phyloP scores from a whole-genome alignment of 2,888 invertebrate species.

The Hyposoter didymator region DNA sequence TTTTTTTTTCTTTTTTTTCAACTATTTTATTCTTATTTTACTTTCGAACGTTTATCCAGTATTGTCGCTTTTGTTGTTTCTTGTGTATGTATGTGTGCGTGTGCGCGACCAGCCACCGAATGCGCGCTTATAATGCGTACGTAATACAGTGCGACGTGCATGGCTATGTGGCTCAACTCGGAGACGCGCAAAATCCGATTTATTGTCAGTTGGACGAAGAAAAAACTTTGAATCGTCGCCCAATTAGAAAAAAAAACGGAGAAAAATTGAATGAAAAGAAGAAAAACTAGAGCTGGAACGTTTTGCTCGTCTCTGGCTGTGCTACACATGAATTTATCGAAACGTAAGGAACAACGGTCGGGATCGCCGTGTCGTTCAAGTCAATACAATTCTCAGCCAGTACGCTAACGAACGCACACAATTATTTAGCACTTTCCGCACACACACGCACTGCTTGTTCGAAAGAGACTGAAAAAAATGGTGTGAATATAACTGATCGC shows the following conservation, averaged over 20 bases:
- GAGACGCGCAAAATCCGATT: not conserved
- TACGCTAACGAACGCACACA: constrained; percentile 19
- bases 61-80: constrained; percentile 36
- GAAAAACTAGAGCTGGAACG: not conserved
- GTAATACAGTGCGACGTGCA: constrained; percentile 17
- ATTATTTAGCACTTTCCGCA: constrained; percentile 58
- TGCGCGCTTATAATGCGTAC: constrained; percentile 4
- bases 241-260: not conserved
- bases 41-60: constrained; percentile 27
- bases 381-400: not conserved
- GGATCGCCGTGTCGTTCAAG: not conserved
- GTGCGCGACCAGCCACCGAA: not conserved
- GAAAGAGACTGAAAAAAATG: not conserved
- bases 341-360: constrained; percentile 4
- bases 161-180: constrained; percentile 15
- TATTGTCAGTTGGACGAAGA: not conserved
- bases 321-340: not conserved
- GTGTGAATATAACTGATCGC: not conserved
- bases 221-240: not conserved
- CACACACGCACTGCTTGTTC: constrained; percentile 68
- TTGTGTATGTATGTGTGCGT: constrained; percentile 22
- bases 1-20: constrained; percentile 8
- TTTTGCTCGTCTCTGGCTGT: constrained; percentile 26
- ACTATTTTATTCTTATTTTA: constrained; percentile 36
- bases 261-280: not conserved